Conservation (phyloP, 1,140 invertebrate genomes). For the Caenorhabditis inopinata region DNA sequence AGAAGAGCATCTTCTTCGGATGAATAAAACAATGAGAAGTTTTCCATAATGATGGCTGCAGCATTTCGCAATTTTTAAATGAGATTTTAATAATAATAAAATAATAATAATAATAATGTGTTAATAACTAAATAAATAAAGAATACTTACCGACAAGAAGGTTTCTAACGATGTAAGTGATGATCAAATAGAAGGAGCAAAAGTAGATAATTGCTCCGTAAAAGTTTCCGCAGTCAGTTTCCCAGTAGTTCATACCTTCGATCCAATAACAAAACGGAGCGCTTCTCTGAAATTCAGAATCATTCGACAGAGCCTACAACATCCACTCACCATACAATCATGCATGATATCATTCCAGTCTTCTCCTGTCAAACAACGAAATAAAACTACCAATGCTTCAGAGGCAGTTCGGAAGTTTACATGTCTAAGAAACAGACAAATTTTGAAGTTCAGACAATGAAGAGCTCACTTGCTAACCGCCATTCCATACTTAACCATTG, state of each 20-base stretch:
- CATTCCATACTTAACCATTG: slow-evolving; percentile 98
- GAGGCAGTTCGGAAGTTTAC: slow-evolving; percentile 96
- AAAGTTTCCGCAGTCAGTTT: slow-evolving; percentile 85
- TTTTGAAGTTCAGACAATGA: not conserved
- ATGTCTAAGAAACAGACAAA: slow-evolving; percentile 67
- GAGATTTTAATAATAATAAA: too few species aligned
- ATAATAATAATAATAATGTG: too few species aligned
- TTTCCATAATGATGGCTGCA: slow-evolving; percentile 99
- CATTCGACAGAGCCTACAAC: too few species aligned
- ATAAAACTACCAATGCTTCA: slow-evolving; percentile 93
- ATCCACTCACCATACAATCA: slow-evolving; percentile 78
- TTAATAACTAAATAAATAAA: too few species aligned
- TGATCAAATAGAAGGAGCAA: slow-evolving; percentile 99
- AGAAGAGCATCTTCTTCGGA: slow-evolving; percentile 98
- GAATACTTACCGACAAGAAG: slow-evolving; percentile 86
- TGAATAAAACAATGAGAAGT: slow-evolving; percentile 98
- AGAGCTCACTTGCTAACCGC: slow-evolving; percentile 81
- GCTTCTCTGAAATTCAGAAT: slow-evolving; percentile 59
- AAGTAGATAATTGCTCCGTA: slow-evolving; percentile 91
- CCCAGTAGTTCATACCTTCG: slow-evolving; percentile 90
- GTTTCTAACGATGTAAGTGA: slow-evolving; percentile 98
- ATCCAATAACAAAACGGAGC: slow-evolving; percentile 86
- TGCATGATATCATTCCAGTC: slow-evolving; percentile 99
- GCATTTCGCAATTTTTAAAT: slow-evolving; percentile 34
- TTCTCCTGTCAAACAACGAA: slow-evolving; percentile 98